These are phyloP conservation scores for Mallotus villosus DNA, from an alignment of 2,797 vertebrate genomes.

Conservation along the genomic window DNA sequence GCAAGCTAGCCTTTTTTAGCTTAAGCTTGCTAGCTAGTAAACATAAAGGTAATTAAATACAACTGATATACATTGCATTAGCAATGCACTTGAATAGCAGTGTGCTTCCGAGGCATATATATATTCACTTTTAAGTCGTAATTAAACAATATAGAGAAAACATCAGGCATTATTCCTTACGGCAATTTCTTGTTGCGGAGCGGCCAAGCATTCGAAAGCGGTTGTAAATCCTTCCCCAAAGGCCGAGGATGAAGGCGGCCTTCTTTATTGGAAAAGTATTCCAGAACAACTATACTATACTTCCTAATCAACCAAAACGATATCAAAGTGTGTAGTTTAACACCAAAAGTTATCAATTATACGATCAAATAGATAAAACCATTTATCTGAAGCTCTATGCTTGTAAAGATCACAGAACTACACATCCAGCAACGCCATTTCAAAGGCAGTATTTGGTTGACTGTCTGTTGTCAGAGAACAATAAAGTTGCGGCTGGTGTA, in stretches of 20 bases:
- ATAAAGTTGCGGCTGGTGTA: slow-evolving; percentile 68
- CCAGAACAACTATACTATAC: slow-evolving; percentile 56
- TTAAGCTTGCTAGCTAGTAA: slow-evolving; percentile 6
- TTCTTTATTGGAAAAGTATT: slow-evolving; percentile 65
- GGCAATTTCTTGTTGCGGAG: slow-evolving; percentile 43
- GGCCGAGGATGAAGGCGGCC: slow-evolving; percentile 68
- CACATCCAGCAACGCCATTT: slow-evolving; percentile 77
- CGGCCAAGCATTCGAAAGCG: slow-evolving; percentile 57
- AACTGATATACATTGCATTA: neutral
- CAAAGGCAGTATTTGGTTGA: slow-evolving; percentile 70
- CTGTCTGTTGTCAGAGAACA: slow-evolving; percentile 68
- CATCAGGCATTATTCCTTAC: slow-evolving; percentile 52
- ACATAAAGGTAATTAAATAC: slow-evolving; percentile 2
- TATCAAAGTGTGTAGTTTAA: slow-evolving; percentile 19
- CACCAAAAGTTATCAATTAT: slow-evolving; percentile 31
- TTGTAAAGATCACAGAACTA: slow-evolving; percentile 58
- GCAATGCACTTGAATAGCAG: neutral
- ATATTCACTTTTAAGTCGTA: neutral
- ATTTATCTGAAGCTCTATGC: slow-evolving; percentile 45
- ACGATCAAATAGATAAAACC: slow-evolving; percentile 26
- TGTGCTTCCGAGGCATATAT: neutral
- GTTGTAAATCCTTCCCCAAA: slow-evolving; percentile 64
- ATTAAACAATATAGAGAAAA: neutral
- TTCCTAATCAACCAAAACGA: slow-evolving; percentile 47
- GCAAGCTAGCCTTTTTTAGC: neutral